phyloP scores from a whole-genome alignment of 2,888 invertebrate species.

The Tenthredo distinguenda region DNA sequence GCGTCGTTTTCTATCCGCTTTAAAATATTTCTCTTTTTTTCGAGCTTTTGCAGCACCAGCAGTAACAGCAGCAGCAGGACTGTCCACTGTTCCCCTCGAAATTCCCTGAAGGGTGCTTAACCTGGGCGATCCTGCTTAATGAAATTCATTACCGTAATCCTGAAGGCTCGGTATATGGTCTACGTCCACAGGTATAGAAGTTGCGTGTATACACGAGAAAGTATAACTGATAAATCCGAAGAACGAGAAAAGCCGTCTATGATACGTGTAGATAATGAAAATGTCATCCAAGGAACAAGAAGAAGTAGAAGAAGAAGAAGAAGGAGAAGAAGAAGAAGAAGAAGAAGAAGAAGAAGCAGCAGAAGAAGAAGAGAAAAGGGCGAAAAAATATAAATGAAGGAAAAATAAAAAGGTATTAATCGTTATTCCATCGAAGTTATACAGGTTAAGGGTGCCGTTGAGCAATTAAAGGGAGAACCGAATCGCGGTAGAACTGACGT shows the following conservation, averaged over 20 bases:
- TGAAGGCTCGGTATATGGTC: neutral
- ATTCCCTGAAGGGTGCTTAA: slow-evolving; percentile 4
- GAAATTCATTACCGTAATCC: slow-evolving; percentile 16
- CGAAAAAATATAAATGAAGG: no score
- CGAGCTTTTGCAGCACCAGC: neutral
- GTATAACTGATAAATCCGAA: neutral
- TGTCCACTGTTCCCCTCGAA: neutral
- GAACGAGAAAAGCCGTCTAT: neutral
- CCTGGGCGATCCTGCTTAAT: slow-evolving; percentile 1
- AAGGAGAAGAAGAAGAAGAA: neutral
- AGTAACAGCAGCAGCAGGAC: neutral
- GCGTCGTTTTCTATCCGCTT: neutral
- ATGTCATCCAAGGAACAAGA: neutral
- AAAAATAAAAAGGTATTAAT: neutral
- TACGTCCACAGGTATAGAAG: neutral
- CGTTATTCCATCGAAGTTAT: neutral
- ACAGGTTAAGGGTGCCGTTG: neutral
- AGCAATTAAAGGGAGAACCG: neutral
- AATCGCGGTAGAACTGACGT: neutral
- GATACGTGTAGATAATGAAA: neutral
- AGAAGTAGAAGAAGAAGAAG: neutral
- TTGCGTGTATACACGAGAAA: neutral
- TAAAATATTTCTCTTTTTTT: neutral
- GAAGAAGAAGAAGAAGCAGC: neutral
- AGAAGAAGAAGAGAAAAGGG: no score